These are phyloP conservation scores for Malurus alboscapulatus DNA, from an alignment of 2,113 vertebrate species.

Conservation along the genomic window DNA sequence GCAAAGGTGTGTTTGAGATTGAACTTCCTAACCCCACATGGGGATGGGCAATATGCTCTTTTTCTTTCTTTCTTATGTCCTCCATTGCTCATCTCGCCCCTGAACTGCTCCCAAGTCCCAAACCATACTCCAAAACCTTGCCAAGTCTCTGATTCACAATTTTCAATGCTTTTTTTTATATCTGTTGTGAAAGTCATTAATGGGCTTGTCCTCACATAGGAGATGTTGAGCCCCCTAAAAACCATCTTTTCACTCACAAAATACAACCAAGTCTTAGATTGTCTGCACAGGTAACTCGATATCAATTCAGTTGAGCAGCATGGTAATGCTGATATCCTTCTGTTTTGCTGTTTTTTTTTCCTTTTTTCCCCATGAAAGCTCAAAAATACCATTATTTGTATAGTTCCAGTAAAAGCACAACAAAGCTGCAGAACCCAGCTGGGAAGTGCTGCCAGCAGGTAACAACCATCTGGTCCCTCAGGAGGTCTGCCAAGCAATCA, in stretches of 20 bases:
- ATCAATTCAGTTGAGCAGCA: neutral
- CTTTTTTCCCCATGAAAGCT: neutral
- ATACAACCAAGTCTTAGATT: neutral
- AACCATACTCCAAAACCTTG: neutral
- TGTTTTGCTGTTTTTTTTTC: rapidly evolving
- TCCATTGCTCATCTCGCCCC: neutral
- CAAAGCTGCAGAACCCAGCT: neutral
- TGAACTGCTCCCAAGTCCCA: neutral
- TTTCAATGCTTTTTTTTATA: neutral
- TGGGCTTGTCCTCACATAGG: neutral
- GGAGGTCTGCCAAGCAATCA: rapidly evolving
- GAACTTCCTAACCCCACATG: neutral
- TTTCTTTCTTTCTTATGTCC: neutral
- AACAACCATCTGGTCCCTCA: neutral
- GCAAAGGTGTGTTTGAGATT: neutral
- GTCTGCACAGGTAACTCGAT: neutral
- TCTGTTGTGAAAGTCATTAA: neutral
- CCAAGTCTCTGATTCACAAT: neutral
- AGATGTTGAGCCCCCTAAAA: neutral
- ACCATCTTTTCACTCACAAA: neutral
- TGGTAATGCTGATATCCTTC: neutral
- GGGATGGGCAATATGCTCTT: rapidly evolving
- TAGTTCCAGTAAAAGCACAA: neutral
- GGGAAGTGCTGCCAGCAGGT: neutral
- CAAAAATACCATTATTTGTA: neutral